Evolutionary conservation across 2,797 vertebrate genomes (phyloP).

Genomic region (Semaprochilodus insignis): DNA sequence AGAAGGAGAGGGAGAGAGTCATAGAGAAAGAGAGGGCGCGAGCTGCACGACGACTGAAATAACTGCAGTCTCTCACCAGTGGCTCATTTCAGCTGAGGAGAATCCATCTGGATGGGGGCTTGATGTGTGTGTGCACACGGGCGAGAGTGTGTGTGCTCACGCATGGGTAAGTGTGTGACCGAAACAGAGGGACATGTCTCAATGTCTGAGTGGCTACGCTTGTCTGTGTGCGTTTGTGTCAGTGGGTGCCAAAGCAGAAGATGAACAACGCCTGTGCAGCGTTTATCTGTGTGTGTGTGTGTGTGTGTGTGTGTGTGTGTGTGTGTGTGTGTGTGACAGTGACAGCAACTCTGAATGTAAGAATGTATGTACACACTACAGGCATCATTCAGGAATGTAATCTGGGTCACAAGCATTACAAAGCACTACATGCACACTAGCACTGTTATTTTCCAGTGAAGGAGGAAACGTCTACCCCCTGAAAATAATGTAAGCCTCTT

Average conservation of each 20-base stretch:
- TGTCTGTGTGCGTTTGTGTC: conserved; percentile 27
- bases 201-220: conserved; percentile 53
- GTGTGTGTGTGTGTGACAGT: conserved; percentile 17
- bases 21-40: conserved; percentile 54
- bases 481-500: background rate
- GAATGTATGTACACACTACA: background rate
- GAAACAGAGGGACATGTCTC: conserved; percentile 18
- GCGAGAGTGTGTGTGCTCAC: conserved; percentile 4
- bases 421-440: background rate
- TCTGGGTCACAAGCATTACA: conserved; percentile 1
- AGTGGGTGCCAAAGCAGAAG: background rate
- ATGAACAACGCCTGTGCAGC: background rate
- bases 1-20: background rate
- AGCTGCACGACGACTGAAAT: conserved; percentile 63
- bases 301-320: conserved; percentile 24
- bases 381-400: background rate
- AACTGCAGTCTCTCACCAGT: conserved; percentile 75
- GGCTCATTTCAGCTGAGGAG: conserved; percentile 56
- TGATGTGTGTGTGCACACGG: conserved; percentile 34
- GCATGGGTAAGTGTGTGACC: conserved; percentile 6
- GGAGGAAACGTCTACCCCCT: background rate
- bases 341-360: background rate
- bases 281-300: conserved; percentile 4
- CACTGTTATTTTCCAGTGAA: background rate
- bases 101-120: conserved; percentile 50